phyloP scores from a whole-genome alignment of 2,113 vertebrate species.

The Pagrus major region DNA sequence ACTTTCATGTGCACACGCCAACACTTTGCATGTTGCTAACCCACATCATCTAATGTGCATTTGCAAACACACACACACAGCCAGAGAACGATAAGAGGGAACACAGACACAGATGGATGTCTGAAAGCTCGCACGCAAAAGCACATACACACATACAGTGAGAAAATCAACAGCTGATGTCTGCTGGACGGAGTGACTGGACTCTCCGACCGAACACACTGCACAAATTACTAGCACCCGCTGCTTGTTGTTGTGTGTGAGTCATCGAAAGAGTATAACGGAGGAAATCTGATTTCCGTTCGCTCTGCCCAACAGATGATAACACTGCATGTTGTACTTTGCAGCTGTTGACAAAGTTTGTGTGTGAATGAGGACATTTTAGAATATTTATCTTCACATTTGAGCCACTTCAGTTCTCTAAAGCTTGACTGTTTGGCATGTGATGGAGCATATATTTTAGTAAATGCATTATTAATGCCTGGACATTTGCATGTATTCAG shows the following conservation, averaged over 20 bases:
- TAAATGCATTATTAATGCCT: conserved; percentile 13
- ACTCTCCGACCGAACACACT: conserved; percentile 21
- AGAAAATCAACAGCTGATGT: conserved; percentile 70
- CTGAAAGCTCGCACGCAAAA: neutral
- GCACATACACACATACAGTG: conserved; percentile 24
- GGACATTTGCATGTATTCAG: conserved; percentile 16
- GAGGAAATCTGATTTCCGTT: conserved; percentile 70
- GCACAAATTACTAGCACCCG: conserved; percentile 33
- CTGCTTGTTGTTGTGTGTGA: conserved; percentile 39
- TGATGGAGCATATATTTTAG: neutral
- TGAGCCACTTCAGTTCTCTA: neutral
- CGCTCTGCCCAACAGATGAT: conserved; percentile 59
- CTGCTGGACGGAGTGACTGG: conserved; percentile 54
- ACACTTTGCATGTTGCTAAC: neutral
- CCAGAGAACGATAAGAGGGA: neutral
- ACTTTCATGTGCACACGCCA: neutral
- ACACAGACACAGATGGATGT: conserved; percentile 14
- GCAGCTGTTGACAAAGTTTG: conserved; percentile 71
- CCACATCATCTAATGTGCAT: neutral
- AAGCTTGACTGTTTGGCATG: neutral
- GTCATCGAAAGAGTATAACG: conserved; percentile 52
- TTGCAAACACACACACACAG: conserved; percentile 3
- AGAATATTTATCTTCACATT: conserved; percentile 14
- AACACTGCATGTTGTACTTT: conserved; percentile 32
- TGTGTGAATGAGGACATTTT: conserved; percentile 30